Evolutionary conservation across 2,888 invertebrate species (phyloP).

Genomic region (Epinotia ramella): DNA sequence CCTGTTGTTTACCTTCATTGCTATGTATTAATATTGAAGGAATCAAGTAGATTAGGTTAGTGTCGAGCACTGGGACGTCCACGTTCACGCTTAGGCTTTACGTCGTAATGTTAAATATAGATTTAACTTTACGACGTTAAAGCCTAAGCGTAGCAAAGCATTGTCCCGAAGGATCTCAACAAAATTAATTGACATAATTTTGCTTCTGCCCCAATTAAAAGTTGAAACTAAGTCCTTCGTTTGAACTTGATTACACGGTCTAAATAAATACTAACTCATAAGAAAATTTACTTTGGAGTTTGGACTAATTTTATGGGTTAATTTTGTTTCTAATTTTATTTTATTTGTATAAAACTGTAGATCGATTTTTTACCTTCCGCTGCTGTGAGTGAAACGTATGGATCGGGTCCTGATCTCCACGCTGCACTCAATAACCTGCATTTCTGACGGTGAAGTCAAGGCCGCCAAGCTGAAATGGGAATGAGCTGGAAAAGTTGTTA

Average conservation of each 20-base stretch:
- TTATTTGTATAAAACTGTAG: not conserved
- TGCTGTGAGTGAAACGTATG: too few relatives aligned
- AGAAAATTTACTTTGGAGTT: not conserved
- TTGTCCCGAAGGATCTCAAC: not conserved
- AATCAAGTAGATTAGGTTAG: too few relatives aligned
- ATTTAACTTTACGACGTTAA: not conserved
- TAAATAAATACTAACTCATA: not conserved
- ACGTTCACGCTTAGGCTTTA: too few relatives aligned
- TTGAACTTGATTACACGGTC: conserved; percentile 10
- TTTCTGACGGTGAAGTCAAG: too few relatives aligned
- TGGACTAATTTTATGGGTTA: not conserved
- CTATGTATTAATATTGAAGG: too few relatives aligned
- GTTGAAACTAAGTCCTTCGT: conserved; percentile 18
- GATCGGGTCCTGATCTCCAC: too few relatives aligned
- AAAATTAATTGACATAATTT: conserved; percentile 21
- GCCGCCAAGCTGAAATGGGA: too few relatives aligned
- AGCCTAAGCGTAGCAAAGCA: not conserved
- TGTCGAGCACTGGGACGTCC: too few relatives aligned
- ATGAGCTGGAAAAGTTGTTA: too few relatives aligned
- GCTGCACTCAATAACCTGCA: too few relatives aligned
- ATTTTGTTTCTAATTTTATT: not conserved
- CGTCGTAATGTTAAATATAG: too few relatives aligned
- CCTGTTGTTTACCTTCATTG: too few relatives aligned
- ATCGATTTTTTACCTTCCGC: not conserved
- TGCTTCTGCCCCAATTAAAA: conserved; percentile 26